Percentiles rank a stretch among this genome's conserved stretches.
Conservation (phyloP, 2,888 invertebrate genomes). For the Apodemia duryi region DNA sequence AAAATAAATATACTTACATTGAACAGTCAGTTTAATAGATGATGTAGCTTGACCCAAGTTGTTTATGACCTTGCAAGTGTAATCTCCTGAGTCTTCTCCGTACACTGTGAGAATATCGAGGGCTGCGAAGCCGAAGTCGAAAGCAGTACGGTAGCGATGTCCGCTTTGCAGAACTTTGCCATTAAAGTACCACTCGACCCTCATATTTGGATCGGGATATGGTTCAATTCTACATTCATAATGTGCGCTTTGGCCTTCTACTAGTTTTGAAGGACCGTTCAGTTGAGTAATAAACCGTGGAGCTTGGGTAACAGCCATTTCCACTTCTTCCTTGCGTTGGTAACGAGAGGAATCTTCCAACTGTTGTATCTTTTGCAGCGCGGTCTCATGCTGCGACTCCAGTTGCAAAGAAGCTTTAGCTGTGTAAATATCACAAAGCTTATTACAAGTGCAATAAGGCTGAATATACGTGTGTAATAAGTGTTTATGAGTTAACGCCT, state of each 20-base stretch:
- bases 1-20: conserved; percentile 79
- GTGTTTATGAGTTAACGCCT: too few species aligned
- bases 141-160: conserved; percentile 95
- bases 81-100: conserved; percentile 96
- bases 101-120: conserved; percentile 96
- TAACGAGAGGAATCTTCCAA: conserved; percentile 90
- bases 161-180: conserved; percentile 92
- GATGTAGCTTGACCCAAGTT: conserved; percentile 90
- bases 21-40: conserved; percentile 88
- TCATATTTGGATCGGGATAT: conserved; percentile 92
- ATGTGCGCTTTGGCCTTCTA: conserved; percentile 94
- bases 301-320: conserved; percentile 87
- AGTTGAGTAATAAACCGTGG: conserved; percentile 92
- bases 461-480: too few species aligned
- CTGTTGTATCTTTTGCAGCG: conserved; percentile 90
- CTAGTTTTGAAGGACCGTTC: conserved; percentile 90
- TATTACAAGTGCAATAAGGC: too few species aligned
- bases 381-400: conserved; percentile 93
- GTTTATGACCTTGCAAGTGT: conserved; percentile 92
- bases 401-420: conserved; percentile 92
- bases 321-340: conserved; percentile 89
- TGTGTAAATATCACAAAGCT: conserved; percentile 42
- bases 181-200: conserved; percentile 96
- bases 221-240: conserved; percentile 96
- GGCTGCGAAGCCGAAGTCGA: conserved; percentile 98